A percentile compares a stretch with the other conserved stretches of the same genome.
Evolutionary conservation across 1,140 invertebrate genomes (phyloP).

Genomic region (Megathymus violae): DNA sequence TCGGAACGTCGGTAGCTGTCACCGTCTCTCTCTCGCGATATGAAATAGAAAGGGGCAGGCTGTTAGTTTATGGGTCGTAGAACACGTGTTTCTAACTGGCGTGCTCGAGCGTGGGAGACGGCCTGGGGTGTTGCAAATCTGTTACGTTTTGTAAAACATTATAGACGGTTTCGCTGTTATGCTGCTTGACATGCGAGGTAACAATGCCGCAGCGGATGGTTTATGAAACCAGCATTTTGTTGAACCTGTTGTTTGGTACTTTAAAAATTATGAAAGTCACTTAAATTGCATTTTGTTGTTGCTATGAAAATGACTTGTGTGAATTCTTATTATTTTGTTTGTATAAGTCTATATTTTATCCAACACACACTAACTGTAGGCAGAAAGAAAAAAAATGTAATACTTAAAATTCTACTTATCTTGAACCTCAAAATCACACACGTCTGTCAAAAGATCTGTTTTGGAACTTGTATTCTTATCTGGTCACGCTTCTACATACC

Average conservation of each 20-base stretch:
- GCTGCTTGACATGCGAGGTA: slow-evolving; percentile 21
- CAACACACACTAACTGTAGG: no score
- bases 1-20: slow-evolving; percentile 25
- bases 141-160: slow-evolving; percentile 33
- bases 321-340: no score
- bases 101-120: slow-evolving; percentile 29
- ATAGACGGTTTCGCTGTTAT: slow-evolving; percentile 21
- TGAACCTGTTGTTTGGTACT: neutral
- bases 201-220: slow-evolving; percentile 21
- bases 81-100: slow-evolving; percentile 30
- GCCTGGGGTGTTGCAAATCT: slow-evolving; percentile 35
- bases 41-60: slow-evolving; percentile 21
- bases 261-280: slow-evolving; percentile 4
- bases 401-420: no score
- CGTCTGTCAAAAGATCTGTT: no score
- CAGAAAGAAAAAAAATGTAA: no score
- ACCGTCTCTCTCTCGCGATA: slow-evolving; percentile 16
- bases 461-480: no score
- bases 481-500: no score
- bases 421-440: no score
- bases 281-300: no score
- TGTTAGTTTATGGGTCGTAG: slow-evolving; percentile 31
- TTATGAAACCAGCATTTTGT: slow-evolving; percentile 10
- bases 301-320: no score
- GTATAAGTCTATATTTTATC: no score